These are phyloP conservation scores for Acinonyx jubatus DNA, from an alignment of 2,113 vertebrate species.

Conservation along the genomic window DNA sequence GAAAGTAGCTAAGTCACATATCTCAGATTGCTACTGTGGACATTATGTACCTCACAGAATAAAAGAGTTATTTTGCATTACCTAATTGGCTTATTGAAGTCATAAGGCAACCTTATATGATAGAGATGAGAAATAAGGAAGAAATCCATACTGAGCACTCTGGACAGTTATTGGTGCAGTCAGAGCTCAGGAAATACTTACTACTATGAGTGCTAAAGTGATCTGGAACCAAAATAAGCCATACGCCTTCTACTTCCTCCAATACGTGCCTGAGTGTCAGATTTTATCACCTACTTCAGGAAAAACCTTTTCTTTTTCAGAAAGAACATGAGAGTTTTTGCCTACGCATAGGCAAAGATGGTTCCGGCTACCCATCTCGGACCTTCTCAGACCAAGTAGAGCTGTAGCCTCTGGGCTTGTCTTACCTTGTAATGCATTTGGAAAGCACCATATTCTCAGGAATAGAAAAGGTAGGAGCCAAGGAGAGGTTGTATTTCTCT, in stretches of 20 bases:
- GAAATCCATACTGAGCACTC: neutral
- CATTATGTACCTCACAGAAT: neutral
- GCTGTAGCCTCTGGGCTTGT: fast-evolving
- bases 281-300: neutral
- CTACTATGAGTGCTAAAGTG: neutral
- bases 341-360: neutral
- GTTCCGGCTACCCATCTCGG: too few relatives aligned
- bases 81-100: neutral
- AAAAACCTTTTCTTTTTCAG: neutral
- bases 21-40: neutral
- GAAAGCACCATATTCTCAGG: neutral
- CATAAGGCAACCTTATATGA: neutral
- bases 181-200: neutral
- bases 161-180: neutral
- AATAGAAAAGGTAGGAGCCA: neutral
- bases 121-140: neutral
- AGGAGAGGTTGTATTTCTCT: neutral
- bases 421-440: neutral
- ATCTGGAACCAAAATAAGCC: neutral
- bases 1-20: neutral
- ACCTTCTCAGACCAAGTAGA: neutral
- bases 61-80: neutral
- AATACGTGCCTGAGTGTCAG: neutral
- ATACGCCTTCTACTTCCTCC: neutral
- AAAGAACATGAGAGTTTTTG: neutral